phyloP scores from a whole-genome alignment of 1,140 invertebrate genomes.

The Lepidurus apus region DNA sequence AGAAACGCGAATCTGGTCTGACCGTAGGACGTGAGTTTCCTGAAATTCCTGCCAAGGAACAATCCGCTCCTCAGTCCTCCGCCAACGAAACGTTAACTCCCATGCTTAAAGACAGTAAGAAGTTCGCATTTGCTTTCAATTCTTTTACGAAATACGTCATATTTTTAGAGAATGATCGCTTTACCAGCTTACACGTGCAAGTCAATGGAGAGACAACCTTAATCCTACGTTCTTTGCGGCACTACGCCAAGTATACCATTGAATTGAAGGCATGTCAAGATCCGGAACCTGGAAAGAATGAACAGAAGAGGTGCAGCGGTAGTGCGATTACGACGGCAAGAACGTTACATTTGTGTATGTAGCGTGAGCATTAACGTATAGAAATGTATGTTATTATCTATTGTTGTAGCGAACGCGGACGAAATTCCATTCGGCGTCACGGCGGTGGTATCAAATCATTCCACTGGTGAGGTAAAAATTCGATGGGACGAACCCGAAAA shows the following conservation, averaged over 20 bases:
- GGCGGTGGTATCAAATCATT: constrained; percentile 40
- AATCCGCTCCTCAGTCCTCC: background rate
- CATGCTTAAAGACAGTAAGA: background rate
- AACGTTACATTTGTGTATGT: background rate
- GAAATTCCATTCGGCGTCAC: constrained; percentile 36
- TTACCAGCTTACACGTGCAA: background rate
- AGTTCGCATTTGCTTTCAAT: background rate
- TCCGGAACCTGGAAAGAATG: constrained; percentile 33
- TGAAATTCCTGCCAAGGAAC: background rate
- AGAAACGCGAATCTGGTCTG: background rate
- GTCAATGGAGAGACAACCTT: constrained; percentile 23
- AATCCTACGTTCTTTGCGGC: constrained; percentile 38
- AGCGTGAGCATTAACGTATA: background rate
- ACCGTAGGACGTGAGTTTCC: background rate
- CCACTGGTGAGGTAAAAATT: constrained; percentile 46
- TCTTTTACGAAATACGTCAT: background rate
- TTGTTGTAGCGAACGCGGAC: constrained; percentile 34
- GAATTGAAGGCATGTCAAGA: constrained; percentile 45
- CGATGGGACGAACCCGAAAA: constrained; percentile 69
- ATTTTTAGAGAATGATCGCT: constrained; percentile 33
- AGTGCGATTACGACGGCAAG: background rate
- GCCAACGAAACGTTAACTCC: background rate
- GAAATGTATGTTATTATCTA: background rate
- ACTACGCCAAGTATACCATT: constrained; percentile 51
- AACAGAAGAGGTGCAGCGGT: constrained; percentile 27